phyloP scores from a whole-genome alignment of 2,113 vertebrate species.

The Semnornis frantzii region DNA sequence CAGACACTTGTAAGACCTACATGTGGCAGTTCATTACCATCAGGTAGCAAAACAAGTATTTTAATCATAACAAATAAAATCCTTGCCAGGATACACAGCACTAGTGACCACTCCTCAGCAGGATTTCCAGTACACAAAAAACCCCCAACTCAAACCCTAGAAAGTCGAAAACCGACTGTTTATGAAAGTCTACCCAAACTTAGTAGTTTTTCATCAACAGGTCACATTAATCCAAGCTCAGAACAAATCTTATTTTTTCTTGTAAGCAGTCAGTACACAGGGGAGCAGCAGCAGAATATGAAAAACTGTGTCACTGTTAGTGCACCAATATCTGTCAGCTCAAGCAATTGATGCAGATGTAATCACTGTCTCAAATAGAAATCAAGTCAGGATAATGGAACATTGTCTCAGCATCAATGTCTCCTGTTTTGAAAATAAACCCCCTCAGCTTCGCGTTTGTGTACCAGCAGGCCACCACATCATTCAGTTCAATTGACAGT shows the following conservation, averaged over 20 bases:
- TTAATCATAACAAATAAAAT: conserved; percentile 15
- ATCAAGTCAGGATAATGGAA: conserved; percentile 64
- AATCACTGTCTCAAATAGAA: conserved; percentile 64
- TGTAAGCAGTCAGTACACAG: background rate
- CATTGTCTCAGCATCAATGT: conserved; percentile 63
- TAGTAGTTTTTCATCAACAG: background rate
- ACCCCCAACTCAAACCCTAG: background rate
- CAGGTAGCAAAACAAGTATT: conserved; percentile 13
- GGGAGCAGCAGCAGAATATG: background rate
- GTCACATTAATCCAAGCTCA: background rate
- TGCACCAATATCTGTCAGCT: conserved; percentile 49
- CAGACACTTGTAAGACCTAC: background rate
- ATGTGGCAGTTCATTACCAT: conserved; percentile 11
- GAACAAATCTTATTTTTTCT: background rate
- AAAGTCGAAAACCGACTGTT: background rate
- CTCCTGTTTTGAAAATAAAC: conserved; percentile 67
- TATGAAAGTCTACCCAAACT: background rate
- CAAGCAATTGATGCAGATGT: conserved; percentile 54
- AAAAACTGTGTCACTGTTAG: conserved; percentile 38
- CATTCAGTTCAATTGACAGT: conserved; percentile 58
- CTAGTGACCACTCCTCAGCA: background rate
- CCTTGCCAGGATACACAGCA: background rate
- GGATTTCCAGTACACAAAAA: background rate
- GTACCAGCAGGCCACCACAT: conserved; percentile 53
- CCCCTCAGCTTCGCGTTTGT: conserved; percentile 58